These are phyloP conservation scores for Micronycteris hirsuta DNA, from an alignment of 2,113 vertebrate genomes.

Conservation along the genomic window DNA sequence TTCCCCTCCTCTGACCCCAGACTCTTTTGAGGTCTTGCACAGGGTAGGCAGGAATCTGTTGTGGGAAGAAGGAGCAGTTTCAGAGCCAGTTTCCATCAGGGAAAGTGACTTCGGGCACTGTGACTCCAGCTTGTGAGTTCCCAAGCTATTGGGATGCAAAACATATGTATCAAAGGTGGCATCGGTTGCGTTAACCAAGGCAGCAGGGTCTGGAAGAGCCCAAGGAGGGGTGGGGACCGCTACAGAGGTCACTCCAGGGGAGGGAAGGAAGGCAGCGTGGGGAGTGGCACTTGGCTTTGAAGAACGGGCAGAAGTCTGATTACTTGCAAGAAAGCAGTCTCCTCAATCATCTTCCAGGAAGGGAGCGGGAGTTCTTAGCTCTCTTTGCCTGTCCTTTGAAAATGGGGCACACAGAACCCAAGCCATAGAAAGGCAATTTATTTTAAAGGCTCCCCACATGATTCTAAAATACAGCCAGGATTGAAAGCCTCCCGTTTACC, in stretches of 20 bases:
- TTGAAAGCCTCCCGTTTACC: not conserved
- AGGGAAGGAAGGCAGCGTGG: not conserved
- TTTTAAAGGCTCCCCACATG: not conserved
- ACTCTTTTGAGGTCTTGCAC: not conserved
- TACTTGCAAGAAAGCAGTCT: not conserved
- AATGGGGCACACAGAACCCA: not conserved
- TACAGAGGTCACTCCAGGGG: no score
- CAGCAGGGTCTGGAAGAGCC: no score
- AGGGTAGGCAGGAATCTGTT: not conserved
- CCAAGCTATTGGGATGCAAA: not conserved
- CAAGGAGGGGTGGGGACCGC: rapidly evolving
- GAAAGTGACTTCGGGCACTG: not conserved
- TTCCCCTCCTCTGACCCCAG: not conserved
- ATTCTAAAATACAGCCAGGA: not conserved
- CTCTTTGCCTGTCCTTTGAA: not conserved
- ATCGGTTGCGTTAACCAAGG: no score
- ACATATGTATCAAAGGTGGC: not conserved
- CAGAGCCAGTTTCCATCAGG: not conserved
- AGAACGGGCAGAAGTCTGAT: not conserved
- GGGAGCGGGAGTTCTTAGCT: not conserved
- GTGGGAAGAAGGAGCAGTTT: not conserved
- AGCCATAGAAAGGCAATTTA: not conserved
- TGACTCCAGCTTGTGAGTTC: not conserved
- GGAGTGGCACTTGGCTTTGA: not conserved
- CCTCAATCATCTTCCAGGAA: not conserved